Percentiles rank a stretch among this genome's conserved stretches.
These are phyloP conservation scores for Petrocephalus sullivani DNA, from an alignment of 2,797 vertebrate species.

Conservation along the genomic window DNA sequence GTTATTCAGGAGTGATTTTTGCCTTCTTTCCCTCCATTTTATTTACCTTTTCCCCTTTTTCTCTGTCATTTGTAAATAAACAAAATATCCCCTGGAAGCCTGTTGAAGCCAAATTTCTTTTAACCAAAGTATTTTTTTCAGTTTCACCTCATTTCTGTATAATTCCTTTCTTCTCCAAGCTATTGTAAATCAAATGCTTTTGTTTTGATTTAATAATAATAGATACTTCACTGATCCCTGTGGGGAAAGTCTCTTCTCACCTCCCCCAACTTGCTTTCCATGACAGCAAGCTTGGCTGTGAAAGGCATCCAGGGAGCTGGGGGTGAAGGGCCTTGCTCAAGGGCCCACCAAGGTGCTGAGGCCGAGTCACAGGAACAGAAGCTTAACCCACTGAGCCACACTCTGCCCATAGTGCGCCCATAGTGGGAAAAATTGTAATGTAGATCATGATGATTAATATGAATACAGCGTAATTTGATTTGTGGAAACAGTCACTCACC, in stretches of 20 bases:
- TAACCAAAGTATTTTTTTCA: neutral
- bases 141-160: neutral
- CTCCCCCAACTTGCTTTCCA: no score
- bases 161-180: neutral
- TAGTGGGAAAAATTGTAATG: neutral
- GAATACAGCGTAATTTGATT: neutral
- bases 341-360: no score
- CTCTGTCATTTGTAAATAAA: neutral
- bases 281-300: no score
- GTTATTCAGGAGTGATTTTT: neutral
- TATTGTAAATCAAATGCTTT: neutral
- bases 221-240: no score
- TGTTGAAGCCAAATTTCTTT: neutral
- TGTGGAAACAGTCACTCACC: neutral
- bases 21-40: neutral
- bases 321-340: no score
- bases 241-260: no score
- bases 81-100: neutral
- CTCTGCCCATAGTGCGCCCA: neutral
- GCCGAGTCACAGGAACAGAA: no score
- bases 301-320: no score
- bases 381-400: no score
- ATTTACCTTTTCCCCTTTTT: neutral
- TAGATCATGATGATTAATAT: neutral
- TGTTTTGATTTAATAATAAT: neutral